Percentiles rank a stretch among this genome's conserved stretches.
Evolutionary conservation across 2,888 invertebrate species (phyloP).

Genomic region (Amiota communis): DNA sequence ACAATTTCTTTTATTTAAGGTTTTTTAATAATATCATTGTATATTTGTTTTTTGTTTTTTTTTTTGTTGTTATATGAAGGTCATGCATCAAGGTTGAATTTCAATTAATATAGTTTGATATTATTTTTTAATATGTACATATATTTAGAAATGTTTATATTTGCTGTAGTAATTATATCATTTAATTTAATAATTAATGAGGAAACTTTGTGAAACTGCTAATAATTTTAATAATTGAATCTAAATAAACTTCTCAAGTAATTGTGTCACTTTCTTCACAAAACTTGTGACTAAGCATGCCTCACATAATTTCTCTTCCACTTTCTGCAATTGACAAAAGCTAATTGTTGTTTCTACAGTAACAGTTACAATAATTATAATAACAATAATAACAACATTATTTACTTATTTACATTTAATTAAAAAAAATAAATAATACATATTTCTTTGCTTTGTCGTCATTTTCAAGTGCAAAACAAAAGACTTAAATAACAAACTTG

Average conservation of each 20-base stretch:
- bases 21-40: too few relatives aligned
- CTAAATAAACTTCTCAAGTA: background rate
- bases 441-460: too few relatives aligned
- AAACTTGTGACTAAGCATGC: background rate
- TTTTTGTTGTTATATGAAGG: slow-evolving; percentile 39
- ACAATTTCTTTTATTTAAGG: too few relatives aligned
- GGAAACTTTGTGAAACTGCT: background rate
- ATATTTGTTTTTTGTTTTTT: too few relatives aligned
- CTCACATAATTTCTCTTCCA: background rate
- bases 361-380: too few relatives aligned
- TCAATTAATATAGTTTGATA: background rate
- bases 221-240: background rate
- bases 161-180: too few relatives aligned
- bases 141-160: too few relatives aligned
- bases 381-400: too few relatives aligned
- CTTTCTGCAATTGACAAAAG: background rate
- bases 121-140: background rate
- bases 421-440: too few relatives aligned
- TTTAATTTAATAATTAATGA: too few relatives aligned
- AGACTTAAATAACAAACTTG: slow-evolving; percentile 1
- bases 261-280: too few relatives aligned
- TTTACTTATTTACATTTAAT: too few relatives aligned
- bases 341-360: background rate
- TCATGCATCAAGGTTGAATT: slow-evolving; percentile 44
- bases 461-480: background rate